Evolutionary conservation across 2,888 invertebrate species (phyloP), one percentile per base, ranked within the genome.

Genomic region (Diaphora mendica): DNA sequence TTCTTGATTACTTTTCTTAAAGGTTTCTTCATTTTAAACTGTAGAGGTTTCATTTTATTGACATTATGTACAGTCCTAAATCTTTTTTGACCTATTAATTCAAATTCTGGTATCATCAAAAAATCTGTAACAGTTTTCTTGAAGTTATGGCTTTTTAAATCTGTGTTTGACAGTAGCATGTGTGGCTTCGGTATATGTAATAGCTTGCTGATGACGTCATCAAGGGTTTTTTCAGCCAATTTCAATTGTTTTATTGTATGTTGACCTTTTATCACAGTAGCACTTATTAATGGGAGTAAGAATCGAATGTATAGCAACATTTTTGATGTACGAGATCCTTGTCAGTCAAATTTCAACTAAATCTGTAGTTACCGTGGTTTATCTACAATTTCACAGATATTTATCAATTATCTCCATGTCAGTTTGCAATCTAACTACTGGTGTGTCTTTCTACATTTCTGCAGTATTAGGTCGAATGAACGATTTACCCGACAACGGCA

Each of bases 41-140:
- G 62, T 11, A 70, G 30, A 15, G 62, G n/a, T 26, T 62, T 20
- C 2, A 30, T 70, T 44, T 23, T 17, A 0, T 30, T 44, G 0
- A n/a, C 17, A 13, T 72, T 64, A 13, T 30, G 67, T 20, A 74
- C 67, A 67, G 44, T 70, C 13, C 3, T 35, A 35, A 65, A 74
- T 2, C 73, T 35, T 17, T 74, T 74, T 33, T 74, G 73, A 17
- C 73, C 73, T 2, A 67, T 8, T 26, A 62, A 59, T 3, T 39
- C 70, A 69, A 48, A 74, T 59, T 62, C 33, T 33, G 73, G 73
- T 48, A 33, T 9, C 3, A 55, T 26, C 8, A 68, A 30, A 33
- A 11, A 30, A 15, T 17, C 23, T 39, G 17, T 5, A 8, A 20
- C 1, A 17, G 11, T 42, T 42, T 62, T 42, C 30, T 42, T 20